These are phyloP conservation scores for Gonocerus acuteangulatus DNA, from an alignment of 2,888 invertebrate genomes.

Conservation along the genomic window DNA sequence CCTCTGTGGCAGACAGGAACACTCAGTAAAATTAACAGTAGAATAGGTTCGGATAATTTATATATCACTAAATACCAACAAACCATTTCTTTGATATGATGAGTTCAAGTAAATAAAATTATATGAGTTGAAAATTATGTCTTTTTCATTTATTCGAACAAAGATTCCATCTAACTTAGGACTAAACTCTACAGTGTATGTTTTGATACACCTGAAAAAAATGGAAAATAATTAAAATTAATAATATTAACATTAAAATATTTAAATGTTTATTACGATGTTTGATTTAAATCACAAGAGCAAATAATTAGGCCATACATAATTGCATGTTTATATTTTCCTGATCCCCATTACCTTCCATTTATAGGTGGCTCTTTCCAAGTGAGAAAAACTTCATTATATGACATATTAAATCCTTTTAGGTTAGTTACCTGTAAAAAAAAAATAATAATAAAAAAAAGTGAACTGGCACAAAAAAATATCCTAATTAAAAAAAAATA, in stretches of 20 bases:
- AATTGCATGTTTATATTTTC: no score
- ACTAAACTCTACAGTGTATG: conserved; percentile 42
- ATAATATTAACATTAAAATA: no score
- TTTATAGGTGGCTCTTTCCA: conserved; percentile 29
- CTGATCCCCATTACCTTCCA: conserved; percentile 42
- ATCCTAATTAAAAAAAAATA: background rate
- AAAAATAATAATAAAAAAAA: background rate
- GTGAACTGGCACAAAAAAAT: background rate
- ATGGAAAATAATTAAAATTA: background rate
- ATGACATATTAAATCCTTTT: background rate
- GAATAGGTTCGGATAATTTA: no score
- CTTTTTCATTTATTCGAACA: background rate
- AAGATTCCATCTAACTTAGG: conserved; percentile 3
- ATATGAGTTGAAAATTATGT: conserved; percentile 18
- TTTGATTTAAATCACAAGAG: no score
- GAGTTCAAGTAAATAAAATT: background rate
- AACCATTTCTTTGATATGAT: no score
- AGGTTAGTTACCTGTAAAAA: conserved; percentile 3
- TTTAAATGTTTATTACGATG: no score
- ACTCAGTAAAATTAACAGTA: no score
- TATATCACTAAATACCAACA: no score
- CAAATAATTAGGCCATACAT: background rate
- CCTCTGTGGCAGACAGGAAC: no score
- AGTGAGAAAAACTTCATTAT: conserved; percentile 3
- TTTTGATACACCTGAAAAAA: conserved; percentile 42